Evolutionary conservation across 2,113 vertebrate species (phyloP), one percentile per base, ranked within the genome.

Genomic region (Tychaedon coryphoeus): DNA sequence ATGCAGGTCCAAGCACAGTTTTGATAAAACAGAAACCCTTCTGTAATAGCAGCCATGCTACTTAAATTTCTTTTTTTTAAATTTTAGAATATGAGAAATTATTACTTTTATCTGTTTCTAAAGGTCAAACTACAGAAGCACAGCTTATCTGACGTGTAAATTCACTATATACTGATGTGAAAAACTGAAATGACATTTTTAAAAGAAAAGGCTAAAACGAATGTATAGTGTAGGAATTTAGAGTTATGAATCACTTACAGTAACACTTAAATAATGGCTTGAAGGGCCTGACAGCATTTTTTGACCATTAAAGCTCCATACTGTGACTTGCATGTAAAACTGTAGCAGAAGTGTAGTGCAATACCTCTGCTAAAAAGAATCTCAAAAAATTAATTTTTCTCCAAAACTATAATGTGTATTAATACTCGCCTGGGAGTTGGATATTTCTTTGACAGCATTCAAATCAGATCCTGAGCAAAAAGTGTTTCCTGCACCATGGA

Each of bases 401-500:
- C n/a, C 34, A 64, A 69, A 82, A 83, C 14, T 2, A 23, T 36
- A 17, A 48, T n/a, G 65, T 47, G 14, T 18, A 54, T 51, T 54
- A 77, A 64, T 40, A 95, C 95, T 97, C 97, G 98, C 99, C 98
- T 99, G 97, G 58, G 98, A 97, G 86, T 98, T 98, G 29, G 97
- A 96, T 42, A 99, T 97, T 14, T 98, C 98, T 95, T 98, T 98
- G 93, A 99, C 99, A 60, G 97, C 98, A 74, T 98, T 99, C 81
- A 99, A 96, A 96, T 99, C 99, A 6, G 99, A 99, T 75, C 99
- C 99, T 6, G 99, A 99, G 88, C 98, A 99, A 97, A 99, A 99
- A 1, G 98, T 99, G 67, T 98, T 98, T 78, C 98, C 98, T 71
- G 99, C 98, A 29, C 99, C 99, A 45, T 22, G 95, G 65, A 99